Evolutionary conservation across 2,797 vertebrate species (phyloP).

Genomic region (Uromys caudimaculatus): DNA sequence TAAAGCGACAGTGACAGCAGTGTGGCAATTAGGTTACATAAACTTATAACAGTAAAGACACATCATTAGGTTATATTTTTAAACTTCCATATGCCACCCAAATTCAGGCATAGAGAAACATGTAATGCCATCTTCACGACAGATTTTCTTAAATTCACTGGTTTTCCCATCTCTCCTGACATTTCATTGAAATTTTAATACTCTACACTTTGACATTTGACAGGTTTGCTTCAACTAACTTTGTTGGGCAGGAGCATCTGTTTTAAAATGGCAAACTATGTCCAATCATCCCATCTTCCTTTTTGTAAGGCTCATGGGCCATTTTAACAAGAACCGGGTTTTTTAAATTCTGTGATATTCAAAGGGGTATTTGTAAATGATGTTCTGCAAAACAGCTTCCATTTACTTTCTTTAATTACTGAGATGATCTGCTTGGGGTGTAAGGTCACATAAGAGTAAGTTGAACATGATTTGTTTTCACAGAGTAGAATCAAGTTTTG

Average conservation of each 20-base stretch:
- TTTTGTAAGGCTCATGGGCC: constrained; percentile 43
- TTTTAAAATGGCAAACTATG: constrained; percentile 76
- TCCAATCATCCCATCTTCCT: background rate
- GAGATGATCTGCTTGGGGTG: background rate
- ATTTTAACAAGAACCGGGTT: constrained; percentile 37
- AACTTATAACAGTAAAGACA: constrained; percentile 84
- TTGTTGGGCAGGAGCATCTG: constrained; percentile 82
- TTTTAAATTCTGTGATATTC: constrained; percentile 20
- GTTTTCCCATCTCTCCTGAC: constrained; percentile 84
- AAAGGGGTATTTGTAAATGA: constrained; percentile 29
- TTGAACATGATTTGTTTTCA: constrained; percentile 40
- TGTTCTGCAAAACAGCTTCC: background rate
- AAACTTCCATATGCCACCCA: constrained; percentile 86
- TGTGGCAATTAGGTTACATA: constrained; percentile 85
- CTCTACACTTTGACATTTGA: constrained; percentile 82
- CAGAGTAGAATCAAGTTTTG: background rate
- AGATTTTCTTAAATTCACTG: constrained; percentile 87
- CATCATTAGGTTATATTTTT: constrained; percentile 88
- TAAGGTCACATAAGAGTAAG: background rate
- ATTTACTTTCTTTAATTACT: constrained; percentile 50
- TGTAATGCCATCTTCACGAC: constrained; percentile 84
- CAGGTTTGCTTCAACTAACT: constrained; percentile 83
- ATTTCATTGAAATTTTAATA: constrained; percentile 88
- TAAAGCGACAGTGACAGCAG: constrained; percentile 83
- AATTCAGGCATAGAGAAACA: constrained; percentile 85